Conservation (phyloP, 2,113 vertebrate species). For the Sceloporus undulatus region DNA sequence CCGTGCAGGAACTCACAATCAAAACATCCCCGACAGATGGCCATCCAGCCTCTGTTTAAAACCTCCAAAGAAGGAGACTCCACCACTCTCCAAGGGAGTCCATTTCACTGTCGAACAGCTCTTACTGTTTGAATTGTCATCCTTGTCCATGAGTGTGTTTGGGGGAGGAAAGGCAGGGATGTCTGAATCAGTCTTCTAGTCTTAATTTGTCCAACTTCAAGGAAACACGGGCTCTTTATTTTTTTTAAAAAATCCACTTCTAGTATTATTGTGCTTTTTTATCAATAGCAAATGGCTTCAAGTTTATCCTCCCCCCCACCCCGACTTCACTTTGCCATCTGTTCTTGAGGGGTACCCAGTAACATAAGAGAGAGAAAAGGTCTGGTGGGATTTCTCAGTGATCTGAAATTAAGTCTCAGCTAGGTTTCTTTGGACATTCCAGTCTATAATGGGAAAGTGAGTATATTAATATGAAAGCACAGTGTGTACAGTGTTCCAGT, state of each 20-base stretch:
- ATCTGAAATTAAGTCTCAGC: neutral
- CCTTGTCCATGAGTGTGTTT: too few relatives aligned
- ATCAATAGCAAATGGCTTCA: neutral
- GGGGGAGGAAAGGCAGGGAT: too few relatives aligned
- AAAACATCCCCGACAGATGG: too few relatives aligned
- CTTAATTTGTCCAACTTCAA: neutral
- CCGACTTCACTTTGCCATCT: neutral
- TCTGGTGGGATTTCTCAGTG: neutral
- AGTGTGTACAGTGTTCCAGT: neutral
- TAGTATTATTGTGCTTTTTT: neutral
- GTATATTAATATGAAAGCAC: neutral
- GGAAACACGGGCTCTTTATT: neutral
- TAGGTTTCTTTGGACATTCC: constrained; percentile 24
- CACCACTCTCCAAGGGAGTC: too few relatives aligned
- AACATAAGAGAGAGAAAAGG: neutral
- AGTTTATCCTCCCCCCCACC: neutral
- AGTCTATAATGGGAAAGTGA: neutral
- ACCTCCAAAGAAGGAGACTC: too few relatives aligned
- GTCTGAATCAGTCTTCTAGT: too few relatives aligned
- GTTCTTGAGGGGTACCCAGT: neutral
- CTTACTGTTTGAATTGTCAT: too few relatives aligned
- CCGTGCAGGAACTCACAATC: too few relatives aligned
- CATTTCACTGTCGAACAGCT: too few relatives aligned
- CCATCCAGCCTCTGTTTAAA: too few relatives aligned
- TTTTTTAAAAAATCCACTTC: neutral